A percentile compares a stretch with the other conserved stretches of the same genome.
phyloP scores from a whole-genome alignment of 2,888 invertebrate genomes.

The Allophyes oxyacanthae region DNA sequence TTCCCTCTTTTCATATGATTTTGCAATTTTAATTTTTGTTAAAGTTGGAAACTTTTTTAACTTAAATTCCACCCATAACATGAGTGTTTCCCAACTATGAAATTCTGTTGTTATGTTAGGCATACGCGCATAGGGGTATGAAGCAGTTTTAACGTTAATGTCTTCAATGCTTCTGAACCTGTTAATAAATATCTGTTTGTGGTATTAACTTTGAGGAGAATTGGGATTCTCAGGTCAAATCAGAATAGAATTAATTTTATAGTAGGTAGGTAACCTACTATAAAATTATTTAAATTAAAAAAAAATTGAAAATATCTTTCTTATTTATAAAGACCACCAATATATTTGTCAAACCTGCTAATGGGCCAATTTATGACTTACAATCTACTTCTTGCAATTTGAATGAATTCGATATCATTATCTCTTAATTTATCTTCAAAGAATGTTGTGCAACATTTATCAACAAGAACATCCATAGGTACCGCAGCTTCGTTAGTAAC shows the following conservation, averaged over 20 bases:
- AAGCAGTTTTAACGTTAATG: neutral
- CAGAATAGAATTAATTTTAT: too few relatives aligned
- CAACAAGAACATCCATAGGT: constrained; percentile 74
- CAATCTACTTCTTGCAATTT: constrained; percentile 51
- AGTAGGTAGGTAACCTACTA: too few relatives aligned
- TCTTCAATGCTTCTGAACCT: constrained; percentile 7
- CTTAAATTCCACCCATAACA: constrained; percentile 62
- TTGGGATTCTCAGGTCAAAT: too few relatives aligned
- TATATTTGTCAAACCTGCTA: too few relatives aligned
- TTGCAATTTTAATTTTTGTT: constrained; percentile 67
- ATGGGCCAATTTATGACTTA: too few relatives aligned
- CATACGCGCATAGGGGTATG: neutral
- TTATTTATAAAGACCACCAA: too few relatives aligned
- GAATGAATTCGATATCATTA: constrained; percentile 69
- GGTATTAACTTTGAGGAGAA: too few relatives aligned
- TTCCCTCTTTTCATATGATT: constrained; percentile 72
- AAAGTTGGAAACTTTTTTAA: constrained; percentile 55
- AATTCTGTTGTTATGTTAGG: constrained; percentile 52
- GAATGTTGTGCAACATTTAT: constrained; percentile 45
- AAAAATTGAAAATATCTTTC: too few relatives aligned
- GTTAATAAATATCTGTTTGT: constrained; percentile 4
- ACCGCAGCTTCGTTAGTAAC: constrained; percentile 79
- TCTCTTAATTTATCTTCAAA: constrained; percentile 68
- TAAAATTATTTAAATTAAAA: too few relatives aligned
- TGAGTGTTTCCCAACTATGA: constrained; percentile 62